A percentile compares a stretch with the other conserved stretches of the same genome.
phyloP scores from a whole-genome alignment of 2,797 vertebrate genomes.

The Rhyacichthys aspro region DNA sequence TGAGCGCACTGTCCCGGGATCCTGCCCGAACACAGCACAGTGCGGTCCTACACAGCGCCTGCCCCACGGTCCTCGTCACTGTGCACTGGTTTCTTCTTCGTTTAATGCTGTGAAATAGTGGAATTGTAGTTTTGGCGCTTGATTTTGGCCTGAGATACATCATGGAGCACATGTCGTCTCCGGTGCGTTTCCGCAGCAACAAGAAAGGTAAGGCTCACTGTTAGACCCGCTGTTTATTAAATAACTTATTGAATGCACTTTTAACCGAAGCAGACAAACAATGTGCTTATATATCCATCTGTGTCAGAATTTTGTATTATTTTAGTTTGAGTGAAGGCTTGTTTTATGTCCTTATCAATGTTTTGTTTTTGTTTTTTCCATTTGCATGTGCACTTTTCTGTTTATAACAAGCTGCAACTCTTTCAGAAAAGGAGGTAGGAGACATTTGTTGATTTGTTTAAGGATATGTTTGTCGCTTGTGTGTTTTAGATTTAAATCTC shows the following conservation, averaged over 20 bases:
- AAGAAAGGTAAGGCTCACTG: constrained; percentile 56
- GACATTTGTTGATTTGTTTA: not conserved
- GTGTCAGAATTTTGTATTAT: not conserved
- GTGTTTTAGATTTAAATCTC: constrained; percentile 54
- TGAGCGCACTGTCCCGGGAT: too few species aligned
- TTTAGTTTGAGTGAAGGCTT: not conserved
- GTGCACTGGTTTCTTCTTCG: not conserved
- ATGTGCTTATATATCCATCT: not conserved
- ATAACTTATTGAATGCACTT: not conserved
- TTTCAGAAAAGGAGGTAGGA: constrained; percentile 76
- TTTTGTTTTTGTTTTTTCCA: not conserved
- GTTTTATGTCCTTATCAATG: not conserved
- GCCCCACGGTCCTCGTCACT: not conserved
- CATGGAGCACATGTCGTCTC: constrained; percentile 77
- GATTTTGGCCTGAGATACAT: not conserved
- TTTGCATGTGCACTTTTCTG: not conserved
- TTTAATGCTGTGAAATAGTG: not conserved
- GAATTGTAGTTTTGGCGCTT: not conserved
- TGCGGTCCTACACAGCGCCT: too few species aligned
- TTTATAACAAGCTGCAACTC: constrained; percentile 47
- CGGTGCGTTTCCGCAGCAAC: constrained; percentile 64
- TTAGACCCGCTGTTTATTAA: not conserved
- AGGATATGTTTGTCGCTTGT: constrained; percentile 33
- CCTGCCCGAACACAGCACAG: not conserved
- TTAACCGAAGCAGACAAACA: too few species aligned